Conservation (phyloP, 23 tunicate genomes). For the Clavelina lepadiformis region DNA sequence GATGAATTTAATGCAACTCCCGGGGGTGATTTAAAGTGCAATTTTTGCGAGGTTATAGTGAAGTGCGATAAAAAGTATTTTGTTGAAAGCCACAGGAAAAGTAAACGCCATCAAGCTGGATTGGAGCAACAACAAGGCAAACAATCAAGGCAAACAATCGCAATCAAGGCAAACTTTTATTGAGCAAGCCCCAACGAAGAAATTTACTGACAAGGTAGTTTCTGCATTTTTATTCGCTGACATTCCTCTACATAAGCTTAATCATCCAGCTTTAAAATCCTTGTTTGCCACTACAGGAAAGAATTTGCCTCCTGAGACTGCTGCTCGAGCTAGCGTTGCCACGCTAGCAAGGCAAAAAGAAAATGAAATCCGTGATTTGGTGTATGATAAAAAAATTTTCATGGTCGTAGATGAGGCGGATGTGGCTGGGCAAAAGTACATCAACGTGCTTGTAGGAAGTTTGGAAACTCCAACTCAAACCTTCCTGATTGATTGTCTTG, state of each 20-base stretch:
- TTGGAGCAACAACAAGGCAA: no score
- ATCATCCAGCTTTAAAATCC: conserved; percentile 5
- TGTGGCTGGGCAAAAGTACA: conserved; percentile 7
- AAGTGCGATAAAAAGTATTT: no score
- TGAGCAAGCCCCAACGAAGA: no score
- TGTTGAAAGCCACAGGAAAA: no score
- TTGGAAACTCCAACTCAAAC: conserved; percentile 16
- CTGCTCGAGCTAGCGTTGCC: conserved; percentile 27
- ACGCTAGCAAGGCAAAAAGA: conserved; percentile 15
- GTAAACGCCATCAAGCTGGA: no score
- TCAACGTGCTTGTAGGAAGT: conserved; percentile 21
- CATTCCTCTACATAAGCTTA: conserved; percentile 19
- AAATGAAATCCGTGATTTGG: conserved; percentile 3
- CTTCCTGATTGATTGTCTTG: conserved; percentile 25
- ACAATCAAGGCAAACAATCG: no score
- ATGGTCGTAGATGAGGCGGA: conserved; percentile 16
- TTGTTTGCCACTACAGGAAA: conserved; percentile 9
- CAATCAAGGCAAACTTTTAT: no score
- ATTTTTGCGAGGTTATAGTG: no score
- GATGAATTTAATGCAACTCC: no score
- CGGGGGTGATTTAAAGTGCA: no score
- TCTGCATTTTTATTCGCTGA: conserved; percentile 10
- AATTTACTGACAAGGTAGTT: no score
- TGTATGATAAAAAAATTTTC: neutral
- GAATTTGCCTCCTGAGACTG: conserved; percentile 34